These are phyloP conservation scores for Germaria angustata DNA, from an alignment of 2,888 invertebrate genomes.

Conservation along the genomic window DNA sequence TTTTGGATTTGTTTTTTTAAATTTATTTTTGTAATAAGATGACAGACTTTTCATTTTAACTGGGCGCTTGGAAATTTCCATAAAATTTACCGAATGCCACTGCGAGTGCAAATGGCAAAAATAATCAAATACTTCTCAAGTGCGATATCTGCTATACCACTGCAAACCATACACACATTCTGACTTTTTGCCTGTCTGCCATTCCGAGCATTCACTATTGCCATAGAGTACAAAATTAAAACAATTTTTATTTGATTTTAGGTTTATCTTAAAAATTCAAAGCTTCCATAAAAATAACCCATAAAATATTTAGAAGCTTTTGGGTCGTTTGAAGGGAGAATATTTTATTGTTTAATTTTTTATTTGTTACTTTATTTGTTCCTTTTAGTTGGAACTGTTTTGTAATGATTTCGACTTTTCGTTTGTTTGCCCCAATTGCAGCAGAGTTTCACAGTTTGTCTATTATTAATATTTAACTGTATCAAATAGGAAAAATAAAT, in stretches of 20 bases:
- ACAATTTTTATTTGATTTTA: slow-evolving; percentile 24
- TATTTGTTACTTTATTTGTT: neutral
- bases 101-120: no score
- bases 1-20: no score
- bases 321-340: slow-evolving; percentile 1
- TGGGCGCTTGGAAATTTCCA: no score
- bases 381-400: neutral
- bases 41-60: no score
- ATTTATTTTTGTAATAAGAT: no score
- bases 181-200: no score
- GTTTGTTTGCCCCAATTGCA: no score
- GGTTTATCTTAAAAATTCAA: slow-evolving; percentile 6
- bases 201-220: neutral
- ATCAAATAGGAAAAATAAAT: neutral
- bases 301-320: slow-evolving; percentile 7
- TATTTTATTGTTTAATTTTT: slow-evolving; percentile 9
- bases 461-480: neutral
- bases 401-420: neutral
- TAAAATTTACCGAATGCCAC: no score
- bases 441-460: neutral
- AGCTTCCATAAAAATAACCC: neutral
- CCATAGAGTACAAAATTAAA: neutral
- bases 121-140: no score
- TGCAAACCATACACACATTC: no score
- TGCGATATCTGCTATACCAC: no score